Conservation (phyloP, 2,113 vertebrate species). For the Tenebrosternarchus preto region DNA sequence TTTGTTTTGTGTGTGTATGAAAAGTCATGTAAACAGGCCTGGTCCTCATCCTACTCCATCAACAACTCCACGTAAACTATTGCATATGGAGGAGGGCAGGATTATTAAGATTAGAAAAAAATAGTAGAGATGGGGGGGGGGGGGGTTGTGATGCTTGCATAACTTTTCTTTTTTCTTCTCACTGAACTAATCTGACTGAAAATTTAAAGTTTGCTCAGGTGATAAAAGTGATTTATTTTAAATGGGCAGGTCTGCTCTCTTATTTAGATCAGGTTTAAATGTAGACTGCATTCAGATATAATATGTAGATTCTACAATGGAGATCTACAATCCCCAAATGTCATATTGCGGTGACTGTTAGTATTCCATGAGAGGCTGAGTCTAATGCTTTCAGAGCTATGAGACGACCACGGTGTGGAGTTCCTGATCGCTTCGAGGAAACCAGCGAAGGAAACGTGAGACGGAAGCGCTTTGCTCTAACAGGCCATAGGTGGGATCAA, state of each 20-base stretch:
- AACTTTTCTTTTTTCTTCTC: too few relatives aligned
- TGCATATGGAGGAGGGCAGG: not conserved
- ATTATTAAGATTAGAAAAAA: not conserved
- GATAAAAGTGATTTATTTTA: not conserved
- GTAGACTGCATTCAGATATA: not conserved
- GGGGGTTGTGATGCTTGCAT: too few relatives aligned
- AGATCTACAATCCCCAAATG: not conserved
- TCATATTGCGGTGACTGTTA: not conserved
- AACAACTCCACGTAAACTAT: not conserved
- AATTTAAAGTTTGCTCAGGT: not conserved
- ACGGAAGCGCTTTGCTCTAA: constrained; percentile 84
- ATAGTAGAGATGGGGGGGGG: too few relatives aligned
- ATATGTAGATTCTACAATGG: not conserved
- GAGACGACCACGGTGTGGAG: constrained; percentile 89
- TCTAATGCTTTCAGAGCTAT: constrained; percentile 79
- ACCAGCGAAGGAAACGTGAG: constrained; percentile 73
- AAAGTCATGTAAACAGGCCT: not conserved
- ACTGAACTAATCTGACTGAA: not conserved
- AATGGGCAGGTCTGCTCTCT: too few relatives aligned
- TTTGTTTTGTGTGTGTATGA: not conserved
- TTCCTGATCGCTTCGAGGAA: constrained; percentile 82
- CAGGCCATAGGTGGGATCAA: constrained; percentile 85
- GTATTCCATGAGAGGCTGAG: not conserved
- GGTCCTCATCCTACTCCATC: not conserved
- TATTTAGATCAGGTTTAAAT: not conserved